Conservation (phyloP, 2,113 vertebrate species). For the Alosa alosa region DNA sequence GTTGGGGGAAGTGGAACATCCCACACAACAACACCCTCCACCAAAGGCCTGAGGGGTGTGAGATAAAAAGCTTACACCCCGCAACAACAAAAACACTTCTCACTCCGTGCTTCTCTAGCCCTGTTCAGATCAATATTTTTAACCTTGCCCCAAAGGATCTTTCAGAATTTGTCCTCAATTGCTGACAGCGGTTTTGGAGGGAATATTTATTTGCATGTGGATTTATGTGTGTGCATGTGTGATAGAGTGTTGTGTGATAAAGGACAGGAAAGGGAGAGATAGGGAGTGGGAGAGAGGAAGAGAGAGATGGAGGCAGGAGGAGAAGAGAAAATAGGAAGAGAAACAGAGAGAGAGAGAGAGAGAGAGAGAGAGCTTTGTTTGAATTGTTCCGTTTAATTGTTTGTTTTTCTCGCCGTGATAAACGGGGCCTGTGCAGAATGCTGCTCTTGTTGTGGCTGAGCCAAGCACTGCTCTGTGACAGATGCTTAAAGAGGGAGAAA, state of each 20-base stretch:
- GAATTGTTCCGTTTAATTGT: slow-evolving; percentile 28
- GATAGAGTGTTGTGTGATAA: background rate
- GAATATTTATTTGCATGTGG: slow-evolving; percentile 10
- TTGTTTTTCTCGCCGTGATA: slow-evolving; percentile 14
- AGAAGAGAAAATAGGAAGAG: background rate
- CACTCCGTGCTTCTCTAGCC: slow-evolving; percentile 51
- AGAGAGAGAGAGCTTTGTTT: slow-evolving; percentile 22
- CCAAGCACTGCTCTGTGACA: background rate
- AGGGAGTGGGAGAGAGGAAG: background rate
- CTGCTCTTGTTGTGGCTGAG: background rate
- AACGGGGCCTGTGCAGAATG: background rate
- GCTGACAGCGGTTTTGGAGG: slow-evolving; percentile 40
- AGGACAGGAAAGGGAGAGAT: background rate
- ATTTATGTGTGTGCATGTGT: slow-evolving; percentile 4
- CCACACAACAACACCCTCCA: slow-evolving; percentile 50
- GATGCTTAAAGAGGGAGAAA: slow-evolving; percentile 32
- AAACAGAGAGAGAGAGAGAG: background rate
- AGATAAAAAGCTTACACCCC: slow-evolving; percentile 73
- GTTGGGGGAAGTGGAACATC: slow-evolving; percentile 64
- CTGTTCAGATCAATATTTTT: slow-evolving; percentile 68
- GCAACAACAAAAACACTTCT: slow-evolving; percentile 61
- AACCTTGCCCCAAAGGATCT: slow-evolving; percentile 65
- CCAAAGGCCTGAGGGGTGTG: slow-evolving; percentile 62
- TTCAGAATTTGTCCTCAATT: slow-evolving; percentile 56
- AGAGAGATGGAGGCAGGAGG: background rate